Percentiles rank a stretch among this genome's conserved stretches.
Conservation (phyloP, 2,888 invertebrate genomes). For the Plebejus anna region DNA sequence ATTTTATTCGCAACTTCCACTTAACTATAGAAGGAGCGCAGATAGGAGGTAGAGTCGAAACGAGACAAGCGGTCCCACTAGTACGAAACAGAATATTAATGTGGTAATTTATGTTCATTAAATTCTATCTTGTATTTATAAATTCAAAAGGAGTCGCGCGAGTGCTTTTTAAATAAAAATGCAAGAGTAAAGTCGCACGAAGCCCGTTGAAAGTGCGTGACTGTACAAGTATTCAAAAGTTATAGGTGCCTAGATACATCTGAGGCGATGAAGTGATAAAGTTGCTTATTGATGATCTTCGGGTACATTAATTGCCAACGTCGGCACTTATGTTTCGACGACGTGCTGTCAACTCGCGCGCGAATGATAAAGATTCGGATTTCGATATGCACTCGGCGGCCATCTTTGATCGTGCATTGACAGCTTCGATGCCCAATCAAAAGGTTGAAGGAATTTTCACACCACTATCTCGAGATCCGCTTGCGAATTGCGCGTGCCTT, state of each 20-base stretch:
- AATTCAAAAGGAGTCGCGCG: slow-evolving; percentile 7
- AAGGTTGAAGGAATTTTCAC: slow-evolving; percentile 48
- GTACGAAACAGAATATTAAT: slow-evolving; percentile 13
- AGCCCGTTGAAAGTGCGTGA: slow-evolving; percentile 67
- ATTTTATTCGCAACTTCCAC: not conserved
- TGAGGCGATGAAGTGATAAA: slow-evolving; percentile 76
- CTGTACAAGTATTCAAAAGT: slow-evolving; percentile 62
- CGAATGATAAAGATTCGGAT: slow-evolving; percentile 72
- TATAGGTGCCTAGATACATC: slow-evolving; percentile 67
- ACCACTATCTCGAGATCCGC: slow-evolving; percentile 8
- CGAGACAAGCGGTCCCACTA: slow-evolving; percentile 1
- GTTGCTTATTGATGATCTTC: slow-evolving; percentile 78
- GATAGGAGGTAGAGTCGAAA: not conserved
- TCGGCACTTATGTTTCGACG: slow-evolving; percentile 67
- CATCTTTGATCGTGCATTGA: slow-evolving; percentile 64
- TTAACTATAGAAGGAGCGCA: slow-evolving; percentile 2
- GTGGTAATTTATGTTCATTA: slow-evolving; percentile 27
- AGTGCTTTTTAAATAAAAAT: slow-evolving; percentile 36
- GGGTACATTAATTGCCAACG: slow-evolving; percentile 75
- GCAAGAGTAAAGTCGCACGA: slow-evolving; percentile 38
- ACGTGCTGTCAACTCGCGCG: slow-evolving; percentile 58
- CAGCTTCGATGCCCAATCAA: slow-evolving; percentile 70
- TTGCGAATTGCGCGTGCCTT: slow-evolving; percentile 3
- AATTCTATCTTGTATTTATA: slow-evolving; percentile 19
- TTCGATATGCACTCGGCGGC: slow-evolving; percentile 63